A percentile compares a stretch with the other conserved stretches of the same genome.
phyloP scores from a whole-genome alignment of 2,797 vertebrate species.

The Periparus ater region DNA sequence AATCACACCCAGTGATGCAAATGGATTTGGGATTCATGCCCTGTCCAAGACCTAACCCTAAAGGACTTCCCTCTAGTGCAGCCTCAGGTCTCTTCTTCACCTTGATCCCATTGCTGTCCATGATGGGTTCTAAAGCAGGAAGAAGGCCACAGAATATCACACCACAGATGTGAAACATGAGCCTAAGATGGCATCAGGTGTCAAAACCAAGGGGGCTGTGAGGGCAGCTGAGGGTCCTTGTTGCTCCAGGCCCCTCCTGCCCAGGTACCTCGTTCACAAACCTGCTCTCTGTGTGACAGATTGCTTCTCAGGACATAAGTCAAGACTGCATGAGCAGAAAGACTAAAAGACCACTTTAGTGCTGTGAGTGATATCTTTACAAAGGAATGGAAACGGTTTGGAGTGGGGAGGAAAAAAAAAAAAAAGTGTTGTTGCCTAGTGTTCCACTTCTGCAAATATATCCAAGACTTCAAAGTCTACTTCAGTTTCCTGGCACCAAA shows the following conservation, averaged over 20 bases:
- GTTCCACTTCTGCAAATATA: background rate
- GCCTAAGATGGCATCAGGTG: background rate
- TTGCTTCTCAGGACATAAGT: rapidly evolving
- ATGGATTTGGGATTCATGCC: background rate
- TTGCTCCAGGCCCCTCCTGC: background rate
- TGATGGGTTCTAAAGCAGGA: background rate
- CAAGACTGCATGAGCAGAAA: background rate
- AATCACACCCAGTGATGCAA: background rate
- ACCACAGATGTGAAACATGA: background rate
- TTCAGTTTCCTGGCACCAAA: background rate
- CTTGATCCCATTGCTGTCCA: background rate
- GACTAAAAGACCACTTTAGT: background rate
- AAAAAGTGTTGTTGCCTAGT: background rate
- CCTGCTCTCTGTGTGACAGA: background rate
- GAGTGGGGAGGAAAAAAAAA: background rate
- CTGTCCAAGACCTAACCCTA: background rate
- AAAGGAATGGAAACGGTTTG: rapidly evolving
- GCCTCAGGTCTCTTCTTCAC: background rate
- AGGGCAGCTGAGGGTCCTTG: rapidly evolving
- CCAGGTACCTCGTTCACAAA: background rate
- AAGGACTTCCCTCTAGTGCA: background rate
- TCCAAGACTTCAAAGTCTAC: background rate
- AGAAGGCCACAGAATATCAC: background rate
- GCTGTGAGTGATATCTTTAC: background rate
- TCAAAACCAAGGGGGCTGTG: background rate